A percentile compares a stretch with the other conserved stretches of the same genome.
These are phyloP conservation scores for Melieria crassipennis DNA, from an alignment of 2,888 invertebrate species.

Conservation along the genomic window DNA sequence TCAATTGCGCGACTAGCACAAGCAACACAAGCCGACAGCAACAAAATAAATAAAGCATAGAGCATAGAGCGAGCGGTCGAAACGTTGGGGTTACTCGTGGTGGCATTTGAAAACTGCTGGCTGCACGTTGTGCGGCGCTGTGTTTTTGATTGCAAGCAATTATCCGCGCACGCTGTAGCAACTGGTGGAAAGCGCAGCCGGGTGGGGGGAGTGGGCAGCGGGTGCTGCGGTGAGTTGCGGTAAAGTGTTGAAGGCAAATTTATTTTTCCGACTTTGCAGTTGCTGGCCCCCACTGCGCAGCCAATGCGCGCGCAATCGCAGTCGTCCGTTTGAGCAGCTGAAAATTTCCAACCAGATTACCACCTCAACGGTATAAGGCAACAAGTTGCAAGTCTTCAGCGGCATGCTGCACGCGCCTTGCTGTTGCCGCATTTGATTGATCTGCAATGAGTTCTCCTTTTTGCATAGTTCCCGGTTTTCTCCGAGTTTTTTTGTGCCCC, in stretches of 20 bases:
- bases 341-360: too few species aligned
- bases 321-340: not conserved
- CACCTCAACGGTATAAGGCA: too few species aligned
- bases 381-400: too few species aligned
- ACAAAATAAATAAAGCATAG: not conserved
- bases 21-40: not conserved
- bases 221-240: too few species aligned
- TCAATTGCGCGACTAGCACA: not conserved
- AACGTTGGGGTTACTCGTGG: conserved; percentile 11
- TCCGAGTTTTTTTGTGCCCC: not conserved
- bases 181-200: not conserved
- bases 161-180: conserved; percentile 9
- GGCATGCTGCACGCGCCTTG: too few species aligned
- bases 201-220: too few species aligned
- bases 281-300: not conserved
- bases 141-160: conserved; percentile 19
- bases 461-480: too few species aligned
- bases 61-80: not conserved
- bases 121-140: conserved; percentile 14
- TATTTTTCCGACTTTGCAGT: not conserved
- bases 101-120: conserved; percentile 15
- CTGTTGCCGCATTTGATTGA: conserved; percentile 25
- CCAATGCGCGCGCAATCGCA: not conserved
- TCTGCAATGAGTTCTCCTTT: not conserved
- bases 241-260: too few species aligned